Evolutionary conservation across 2,888 invertebrate species (phyloP), one percentile per base, ranked within the genome.

Genomic region (Lymantria dispar): DNA sequence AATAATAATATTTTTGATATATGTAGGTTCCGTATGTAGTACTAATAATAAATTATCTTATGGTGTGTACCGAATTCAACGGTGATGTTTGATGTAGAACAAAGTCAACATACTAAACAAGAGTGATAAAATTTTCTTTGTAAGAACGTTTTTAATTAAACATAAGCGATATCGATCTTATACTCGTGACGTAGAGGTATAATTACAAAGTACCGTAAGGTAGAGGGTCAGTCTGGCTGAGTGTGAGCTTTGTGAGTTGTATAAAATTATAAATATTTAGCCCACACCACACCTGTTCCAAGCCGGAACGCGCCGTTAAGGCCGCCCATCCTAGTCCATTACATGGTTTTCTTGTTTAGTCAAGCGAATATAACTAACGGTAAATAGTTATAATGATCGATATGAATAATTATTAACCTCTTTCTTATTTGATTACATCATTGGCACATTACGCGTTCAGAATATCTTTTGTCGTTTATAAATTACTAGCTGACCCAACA

Each of bases 281-380:
- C 42, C 48, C 51, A 56, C 54, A 50, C 43, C 50, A 43, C 64
- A 62, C 64, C 60, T 66, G 62, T 50, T 62, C 47, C 47, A 37
- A 43, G 50, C 50, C 52, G 40, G 51, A 50, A 49, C 45, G 50
- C 15, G 44, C 59, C 68, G 67, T 64, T 67, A 65, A 45, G 48
- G 50, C 46, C 38, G 48, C 54, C 48, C 52, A 51, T 60, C 51
- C 56, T 22, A 22, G 22, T 48, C 54, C 44, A 45, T 50, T 51
- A 53, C 47, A 48, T 47, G 51, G 44, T 52, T 55, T 44, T 52
- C 51, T 47, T 55, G 59, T 61, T 64, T 54, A 44, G 48, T 56
- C 54, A 59, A 54, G 55, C 51, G 57, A 59, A 58, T 55, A 57
- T 45, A 54, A 41, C 12, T 61, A 65, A 61, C 68, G 61, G 65